Percentiles rank a stretch among this genome's conserved stretches.
Conservation (phyloP, 1,140 invertebrate species). For the Cyrtorhinus lividipennis region DNA sequence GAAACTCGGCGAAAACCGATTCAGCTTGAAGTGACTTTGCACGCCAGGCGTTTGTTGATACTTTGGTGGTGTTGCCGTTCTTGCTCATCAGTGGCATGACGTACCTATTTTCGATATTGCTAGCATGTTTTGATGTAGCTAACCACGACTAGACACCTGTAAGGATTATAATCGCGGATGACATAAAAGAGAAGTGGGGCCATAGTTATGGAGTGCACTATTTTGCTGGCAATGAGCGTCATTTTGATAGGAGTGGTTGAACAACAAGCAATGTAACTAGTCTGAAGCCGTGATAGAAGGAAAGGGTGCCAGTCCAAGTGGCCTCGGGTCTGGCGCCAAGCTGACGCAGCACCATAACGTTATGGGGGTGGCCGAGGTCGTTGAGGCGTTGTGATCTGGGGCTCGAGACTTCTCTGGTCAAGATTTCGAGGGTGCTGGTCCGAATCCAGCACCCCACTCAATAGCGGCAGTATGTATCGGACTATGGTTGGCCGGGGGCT, state of each 20-base stretch:
- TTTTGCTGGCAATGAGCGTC: slow-evolving; percentile 7
- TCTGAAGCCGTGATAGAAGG: slow-evolving; percentile 37
- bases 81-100: slow-evolving; percentile 24
- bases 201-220: slow-evolving; percentile 12
- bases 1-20: slow-evolving; percentile 32
- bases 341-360: slow-evolving; percentile 44
- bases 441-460: too few species aligned
- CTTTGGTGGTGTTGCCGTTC: slow-evolving; percentile 39
- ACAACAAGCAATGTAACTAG: too few species aligned
- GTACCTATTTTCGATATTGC: slow-evolving; percentile 23
- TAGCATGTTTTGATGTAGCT: slow-evolving; percentile 26
- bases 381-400: too few species aligned
- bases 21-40: slow-evolving; percentile 48
- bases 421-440: too few species aligned
- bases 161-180: slow-evolving; percentile 18
- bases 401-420: too few species aligned
- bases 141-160: slow-evolving; percentile 21
- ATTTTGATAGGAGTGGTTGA: background rate
- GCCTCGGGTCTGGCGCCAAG: slow-evolving; percentile 41
- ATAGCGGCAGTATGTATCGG: too few species aligned
- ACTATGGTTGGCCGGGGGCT: too few species aligned
- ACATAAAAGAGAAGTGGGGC: slow-evolving; percentile 14
- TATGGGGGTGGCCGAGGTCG: too few species aligned
- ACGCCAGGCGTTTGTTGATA: slow-evolving; percentile 46
- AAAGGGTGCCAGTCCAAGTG: slow-evolving; percentile 38